Percentiles rank a stretch among this genome's conserved stretches.
Conservation (phyloP, 2,113 vertebrate species). For the Columba livia region DNA sequence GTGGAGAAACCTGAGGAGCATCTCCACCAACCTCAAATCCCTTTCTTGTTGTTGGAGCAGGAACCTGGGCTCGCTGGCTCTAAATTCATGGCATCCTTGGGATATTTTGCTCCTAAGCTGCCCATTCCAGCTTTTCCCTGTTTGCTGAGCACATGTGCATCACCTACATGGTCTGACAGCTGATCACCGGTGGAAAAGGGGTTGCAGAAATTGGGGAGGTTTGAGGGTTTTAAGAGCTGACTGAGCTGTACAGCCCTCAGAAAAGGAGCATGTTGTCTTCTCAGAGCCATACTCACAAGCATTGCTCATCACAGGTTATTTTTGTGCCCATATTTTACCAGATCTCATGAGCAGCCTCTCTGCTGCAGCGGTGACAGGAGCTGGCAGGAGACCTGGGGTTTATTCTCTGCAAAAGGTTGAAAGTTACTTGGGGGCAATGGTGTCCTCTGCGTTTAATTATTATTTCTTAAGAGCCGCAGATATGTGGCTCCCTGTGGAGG, state of each 20-base stretch:
- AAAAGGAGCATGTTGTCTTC: neutral
- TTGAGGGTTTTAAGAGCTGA: neutral
- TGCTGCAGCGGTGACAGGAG: neutral
- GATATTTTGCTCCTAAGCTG: neutral
- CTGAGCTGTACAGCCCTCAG: neutral
- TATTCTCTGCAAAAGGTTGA: conserved; percentile 20
- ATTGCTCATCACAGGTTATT: neutral
- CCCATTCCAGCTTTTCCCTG: neutral
- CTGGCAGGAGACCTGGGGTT: conserved; percentile 18
- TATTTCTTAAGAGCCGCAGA: conserved; percentile 43
- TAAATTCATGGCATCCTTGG: neutral
- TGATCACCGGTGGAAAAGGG: neutral
- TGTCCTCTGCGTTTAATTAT: conserved; percentile 53
- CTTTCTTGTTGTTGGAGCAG: neutral
- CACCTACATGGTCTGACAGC: neutral
- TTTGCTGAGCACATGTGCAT: neutral
- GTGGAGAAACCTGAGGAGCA: neutral
- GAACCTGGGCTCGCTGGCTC: neutral
- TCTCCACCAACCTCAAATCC: fast-evolving
- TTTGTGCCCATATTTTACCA: neutral
- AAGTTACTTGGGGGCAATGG: conserved; percentile 25
- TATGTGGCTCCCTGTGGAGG: conserved; percentile 41
- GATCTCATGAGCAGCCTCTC: neutral
- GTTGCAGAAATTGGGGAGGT: neutral
- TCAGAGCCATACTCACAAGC: fast-evolving